These are phyloP conservation scores for Lingula anatina DNA, from an alignment of 2,888 invertebrate species.

Conservation along the genomic window DNA sequence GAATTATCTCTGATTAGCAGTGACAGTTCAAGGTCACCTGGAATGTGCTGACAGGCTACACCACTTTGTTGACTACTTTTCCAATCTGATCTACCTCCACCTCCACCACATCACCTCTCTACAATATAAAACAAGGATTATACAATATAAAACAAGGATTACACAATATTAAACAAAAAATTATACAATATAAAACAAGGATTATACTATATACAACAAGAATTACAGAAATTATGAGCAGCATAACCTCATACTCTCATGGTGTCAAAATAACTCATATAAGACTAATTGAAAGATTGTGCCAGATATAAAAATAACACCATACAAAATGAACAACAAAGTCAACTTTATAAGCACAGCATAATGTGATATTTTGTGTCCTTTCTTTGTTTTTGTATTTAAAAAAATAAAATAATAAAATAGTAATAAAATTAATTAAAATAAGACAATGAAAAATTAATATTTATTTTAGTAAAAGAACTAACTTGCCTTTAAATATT, in stretches of 20 bases:
- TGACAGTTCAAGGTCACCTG: no score
- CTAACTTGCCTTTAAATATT: slow-evolving; percentile 62
- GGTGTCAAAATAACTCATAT: no score
- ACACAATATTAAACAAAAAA: no score
- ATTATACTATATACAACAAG: no score
- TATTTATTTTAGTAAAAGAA: not conserved
- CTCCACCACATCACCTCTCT: slow-evolving; percentile 71
- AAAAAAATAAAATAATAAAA: not conserved
- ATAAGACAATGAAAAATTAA: not conserved
- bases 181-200: no score
- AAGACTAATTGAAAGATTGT: no score
- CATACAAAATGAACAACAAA: not conserved
- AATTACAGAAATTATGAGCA: no score
- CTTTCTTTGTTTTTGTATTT: not conserved
- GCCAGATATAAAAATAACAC: not conserved
- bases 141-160: no score
- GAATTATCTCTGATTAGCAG: no score
- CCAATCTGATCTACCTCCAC: slow-evolving; percentile 72
- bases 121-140: slow-evolving; percentile 28
- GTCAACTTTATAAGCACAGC: not conserved
- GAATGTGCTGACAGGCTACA: slow-evolving; percentile 33
- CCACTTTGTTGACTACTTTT: slow-evolving; percentile 61
- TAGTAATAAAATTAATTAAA: not conserved
- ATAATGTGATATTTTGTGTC: not conserved
- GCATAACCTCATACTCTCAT: no score